Percentiles rank a stretch among this genome's conserved stretches.
Evolutionary conservation across 2,888 invertebrate genomes (phyloP).

Genomic region (Eupeodes luniger): DNA sequence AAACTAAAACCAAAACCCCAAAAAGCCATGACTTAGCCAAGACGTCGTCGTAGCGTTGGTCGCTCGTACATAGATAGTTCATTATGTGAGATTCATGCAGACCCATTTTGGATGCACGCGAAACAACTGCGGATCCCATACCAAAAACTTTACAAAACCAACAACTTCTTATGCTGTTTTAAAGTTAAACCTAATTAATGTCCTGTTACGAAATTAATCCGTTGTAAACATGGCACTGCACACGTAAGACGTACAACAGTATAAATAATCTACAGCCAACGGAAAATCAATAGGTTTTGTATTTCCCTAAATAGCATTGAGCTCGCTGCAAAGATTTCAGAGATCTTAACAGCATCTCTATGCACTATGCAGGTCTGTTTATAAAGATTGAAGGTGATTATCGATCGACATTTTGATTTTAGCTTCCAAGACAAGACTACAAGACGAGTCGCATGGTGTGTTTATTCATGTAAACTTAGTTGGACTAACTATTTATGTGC

Average conservation of each 20-base stretch:
- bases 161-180: background rate
- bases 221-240: constrained; percentile 70
- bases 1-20: background rate
- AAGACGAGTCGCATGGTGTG: background rate
- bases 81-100: constrained; percentile 59
- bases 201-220: constrained; percentile 74
- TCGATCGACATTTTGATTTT: constrained; percentile 68
- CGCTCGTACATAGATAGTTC: constrained; percentile 14
- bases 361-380: background rate
- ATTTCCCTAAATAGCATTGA: constrained; percentile 33
- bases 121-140: constrained; percentile 21
- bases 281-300: constrained; percentile 44
- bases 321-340: constrained; percentile 18
- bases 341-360: constrained; percentile 37
- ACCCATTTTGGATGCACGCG: constrained; percentile 66
- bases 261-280: background rate
- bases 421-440: background rate
- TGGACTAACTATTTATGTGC: background rate
- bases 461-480: background rate
- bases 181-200: constrained; percentile 70
- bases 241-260: constrained; percentile 43
- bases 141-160: background rate
- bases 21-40: constrained; percentile 24
- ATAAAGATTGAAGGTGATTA: constrained; percentile 56
- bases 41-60: too few relatives aligned